Evolutionary conservation across 1,140 invertebrate species (phyloP).

Genomic region (Bombus turneri): DNA sequence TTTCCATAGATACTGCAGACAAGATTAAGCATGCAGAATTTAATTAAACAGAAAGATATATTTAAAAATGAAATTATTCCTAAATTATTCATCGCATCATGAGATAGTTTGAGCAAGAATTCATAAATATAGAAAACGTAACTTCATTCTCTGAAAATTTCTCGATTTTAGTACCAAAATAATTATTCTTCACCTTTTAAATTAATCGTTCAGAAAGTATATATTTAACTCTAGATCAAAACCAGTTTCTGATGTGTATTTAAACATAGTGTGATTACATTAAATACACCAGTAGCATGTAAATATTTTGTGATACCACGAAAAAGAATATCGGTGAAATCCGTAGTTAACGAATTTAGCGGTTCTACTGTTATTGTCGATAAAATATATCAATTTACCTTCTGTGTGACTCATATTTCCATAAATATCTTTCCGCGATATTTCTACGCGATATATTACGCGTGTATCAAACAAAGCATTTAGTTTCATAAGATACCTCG

Average conservation of each 20-base stretch:
- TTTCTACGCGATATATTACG: not conserved
- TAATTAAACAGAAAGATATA: not conserved
- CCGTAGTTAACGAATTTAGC: not conserved
- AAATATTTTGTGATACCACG: no score
- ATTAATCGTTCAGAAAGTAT: not conserved
- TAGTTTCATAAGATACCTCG: not conserved
- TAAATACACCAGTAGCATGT: no score
- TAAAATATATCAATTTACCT: not conserved
- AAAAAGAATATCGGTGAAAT: no score
- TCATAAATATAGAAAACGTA: no score
- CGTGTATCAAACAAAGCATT: not conserved
- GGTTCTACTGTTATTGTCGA: not conserved
- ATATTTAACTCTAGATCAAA: no score
- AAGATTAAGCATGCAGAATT: not conserved
- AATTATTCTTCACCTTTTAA: no score
- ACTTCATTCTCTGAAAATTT: no score
- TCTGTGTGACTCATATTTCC: not conserved
- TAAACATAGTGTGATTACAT: no score
- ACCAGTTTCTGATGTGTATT: no score
- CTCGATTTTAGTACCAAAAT: no score
- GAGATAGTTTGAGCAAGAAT: not conserved
- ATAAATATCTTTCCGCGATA: not conserved
- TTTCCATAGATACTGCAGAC: not conserved
- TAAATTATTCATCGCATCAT: not conserved
- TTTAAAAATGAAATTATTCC: not conserved